These are phyloP conservation scores for Luperina nickerlii DNA, from an alignment of 2,888 invertebrate genomes.

Conservation along the genomic window DNA sequence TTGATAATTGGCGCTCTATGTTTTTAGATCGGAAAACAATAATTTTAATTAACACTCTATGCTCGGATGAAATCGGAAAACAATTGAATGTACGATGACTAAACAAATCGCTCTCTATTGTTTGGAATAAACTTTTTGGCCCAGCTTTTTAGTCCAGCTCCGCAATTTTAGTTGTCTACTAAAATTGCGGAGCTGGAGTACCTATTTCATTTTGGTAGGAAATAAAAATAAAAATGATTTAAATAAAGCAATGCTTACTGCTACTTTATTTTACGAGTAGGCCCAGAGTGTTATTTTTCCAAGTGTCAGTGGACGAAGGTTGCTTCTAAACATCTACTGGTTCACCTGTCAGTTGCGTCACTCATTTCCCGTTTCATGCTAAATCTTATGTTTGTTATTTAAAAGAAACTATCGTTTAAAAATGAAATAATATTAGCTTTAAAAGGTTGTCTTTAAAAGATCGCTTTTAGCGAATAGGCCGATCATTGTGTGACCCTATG, in stretches of 20 bases:
- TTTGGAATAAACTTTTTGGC: slow-evolving; percentile 2
- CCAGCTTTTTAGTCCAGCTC: too few relatives aligned
- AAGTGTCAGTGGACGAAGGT: neutral
- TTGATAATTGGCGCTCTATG: slow-evolving; percentile 8
- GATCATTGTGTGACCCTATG: too few relatives aligned
- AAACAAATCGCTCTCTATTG: neutral
- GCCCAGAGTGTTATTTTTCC: neutral
- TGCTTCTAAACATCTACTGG: neutral
- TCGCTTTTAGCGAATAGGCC: too few relatives aligned
- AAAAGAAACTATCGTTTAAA: neutral
- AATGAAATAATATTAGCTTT: neutral
- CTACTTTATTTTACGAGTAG: too few relatives aligned
- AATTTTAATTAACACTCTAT: slow-evolving; percentile 23
- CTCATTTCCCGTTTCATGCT: neutral
- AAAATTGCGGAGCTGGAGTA: neutral
- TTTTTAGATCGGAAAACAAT: slow-evolving; percentile 31
- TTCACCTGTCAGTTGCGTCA: too few relatives aligned
- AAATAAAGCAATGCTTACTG: too few relatives aligned
- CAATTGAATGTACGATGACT: slow-evolving; percentile 31
- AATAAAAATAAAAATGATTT: neutral
- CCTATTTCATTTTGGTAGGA: neutral
- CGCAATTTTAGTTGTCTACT: too few relatives aligned
- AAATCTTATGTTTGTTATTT: neutral
- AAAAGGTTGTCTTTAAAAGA: neutral
- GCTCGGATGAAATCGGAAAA: slow-evolving; percentile 34